Evolutionary conservation across 1,140 invertebrate genomes (phyloP).

Genomic region (Nylanderia fulva): DNA sequence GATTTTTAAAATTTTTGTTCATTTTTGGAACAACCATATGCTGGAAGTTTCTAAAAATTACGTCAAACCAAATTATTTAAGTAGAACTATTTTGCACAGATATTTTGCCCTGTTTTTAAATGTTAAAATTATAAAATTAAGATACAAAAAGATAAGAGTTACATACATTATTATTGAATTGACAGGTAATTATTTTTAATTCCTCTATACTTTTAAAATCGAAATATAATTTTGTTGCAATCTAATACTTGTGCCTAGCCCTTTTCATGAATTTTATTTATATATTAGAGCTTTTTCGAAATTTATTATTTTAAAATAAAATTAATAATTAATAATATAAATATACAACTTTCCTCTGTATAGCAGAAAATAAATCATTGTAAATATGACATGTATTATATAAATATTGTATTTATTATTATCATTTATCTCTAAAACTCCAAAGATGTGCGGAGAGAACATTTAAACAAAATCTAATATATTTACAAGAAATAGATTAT

Average conservation of each 20-base stretch:
- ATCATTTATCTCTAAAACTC: background rate
- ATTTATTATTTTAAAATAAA: too few relatives aligned
- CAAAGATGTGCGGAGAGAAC: background rate
- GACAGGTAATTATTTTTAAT: too few relatives aligned
- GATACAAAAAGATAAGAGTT: too few relatives aligned
- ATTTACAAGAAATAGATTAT: background rate
- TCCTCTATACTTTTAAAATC: too few relatives aligned
- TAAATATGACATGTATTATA: too few relatives aligned
- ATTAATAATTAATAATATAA: background rate
- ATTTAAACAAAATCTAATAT: background rate
- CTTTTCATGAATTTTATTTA: too few relatives aligned
- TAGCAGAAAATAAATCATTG: conserved; percentile 18
- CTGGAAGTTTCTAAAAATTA: background rate
- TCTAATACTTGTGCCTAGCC: too few relatives aligned
- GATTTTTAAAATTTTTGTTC: background rate
- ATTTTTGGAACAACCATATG: background rate
- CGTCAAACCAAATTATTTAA: background rate
- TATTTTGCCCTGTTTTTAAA: background rate
- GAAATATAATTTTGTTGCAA: too few relatives aligned
- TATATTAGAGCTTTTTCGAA: too few relatives aligned
- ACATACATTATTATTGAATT: too few relatives aligned
- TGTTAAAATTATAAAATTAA: background rate
- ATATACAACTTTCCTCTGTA: background rate
- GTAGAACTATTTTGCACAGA: background rate
- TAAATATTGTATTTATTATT: conserved; percentile 17